Evolutionary conservation across 2,888 invertebrate genomes (phyloP).

Genomic region (Xanthorhoe spadicearia): DNA sequence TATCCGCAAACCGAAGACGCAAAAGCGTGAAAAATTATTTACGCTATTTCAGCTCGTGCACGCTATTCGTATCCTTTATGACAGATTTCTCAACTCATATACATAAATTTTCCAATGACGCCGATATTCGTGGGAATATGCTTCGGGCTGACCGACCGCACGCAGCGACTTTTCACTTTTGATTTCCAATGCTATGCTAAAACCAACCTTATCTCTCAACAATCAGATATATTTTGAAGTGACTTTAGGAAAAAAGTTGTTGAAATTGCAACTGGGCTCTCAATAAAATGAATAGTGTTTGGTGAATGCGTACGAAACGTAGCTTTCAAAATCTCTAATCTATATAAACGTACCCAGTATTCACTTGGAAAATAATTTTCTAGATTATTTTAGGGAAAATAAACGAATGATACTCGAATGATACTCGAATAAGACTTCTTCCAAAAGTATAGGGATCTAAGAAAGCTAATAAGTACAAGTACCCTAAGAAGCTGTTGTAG

Average conservation of each 20-base stretch:
- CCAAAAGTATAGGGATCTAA: too few species aligned
- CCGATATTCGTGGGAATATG: conserved; percentile 81
- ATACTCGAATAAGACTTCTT: too few species aligned
- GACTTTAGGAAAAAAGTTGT: conserved; percentile 69
- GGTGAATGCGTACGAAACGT: background rate
- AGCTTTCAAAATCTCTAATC: background rate
- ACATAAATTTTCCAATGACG: conserved; percentile 81
- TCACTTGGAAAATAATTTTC: too few species aligned
- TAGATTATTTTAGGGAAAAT: too few species aligned
- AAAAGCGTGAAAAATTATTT: conserved; percentile 77
- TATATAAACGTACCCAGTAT: too few species aligned
- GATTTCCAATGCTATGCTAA: conserved; percentile 48
- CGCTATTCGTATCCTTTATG: conserved; percentile 79
- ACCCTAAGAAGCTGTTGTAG: too few species aligned
- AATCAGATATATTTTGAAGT: conserved; percentile 45
- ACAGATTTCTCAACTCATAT: conserved; percentile 83
- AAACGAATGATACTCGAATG: too few species aligned
- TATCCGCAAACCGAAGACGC: conserved; percentile 34
- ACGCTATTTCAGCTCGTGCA: conserved; percentile 78
- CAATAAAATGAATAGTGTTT: conserved; percentile 70
- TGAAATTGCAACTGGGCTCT: conserved; percentile 69
- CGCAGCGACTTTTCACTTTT: conserved; percentile 81
- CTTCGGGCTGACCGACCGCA: conserved; percentile 76
- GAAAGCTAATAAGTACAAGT: too few species aligned
- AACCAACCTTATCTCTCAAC: conserved; percentile 49